Evolutionary conservation across 2,888 invertebrate genomes (phyloP).

Genomic region (Glyphotaelius pellucidus): DNA sequence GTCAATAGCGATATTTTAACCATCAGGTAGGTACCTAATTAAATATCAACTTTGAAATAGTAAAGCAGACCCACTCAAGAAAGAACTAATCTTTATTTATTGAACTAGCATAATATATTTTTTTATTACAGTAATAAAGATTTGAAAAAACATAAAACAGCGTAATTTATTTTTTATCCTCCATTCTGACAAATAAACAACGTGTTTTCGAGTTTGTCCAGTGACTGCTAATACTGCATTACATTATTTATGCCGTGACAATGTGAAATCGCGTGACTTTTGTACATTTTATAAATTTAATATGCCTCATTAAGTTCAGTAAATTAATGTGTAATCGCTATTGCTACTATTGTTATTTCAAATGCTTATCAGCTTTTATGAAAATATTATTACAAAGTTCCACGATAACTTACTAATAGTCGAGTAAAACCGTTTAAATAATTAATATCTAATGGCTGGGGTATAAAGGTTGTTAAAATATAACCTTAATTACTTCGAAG

Average conservation of each 20-base stretch:
- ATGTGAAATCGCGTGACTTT: constrained; percentile 28
- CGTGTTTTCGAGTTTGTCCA: not conserved
- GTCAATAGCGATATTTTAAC: not conserved
- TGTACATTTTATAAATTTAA: constrained; percentile 8
- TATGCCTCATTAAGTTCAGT: not conserved
- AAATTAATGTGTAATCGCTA: constrained; percentile 40
- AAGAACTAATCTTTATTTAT: not conserved
- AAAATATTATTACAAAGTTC: constrained; percentile 30
- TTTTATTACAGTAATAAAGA: not conserved
- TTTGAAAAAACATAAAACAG: not conserved
- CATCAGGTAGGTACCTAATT: not conserved
- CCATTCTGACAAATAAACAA: not conserved
- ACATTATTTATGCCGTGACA: constrained; percentile 6
- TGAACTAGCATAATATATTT: not conserved
- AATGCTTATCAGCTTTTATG: constrained; percentile 20
- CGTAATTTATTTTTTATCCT: not conserved
- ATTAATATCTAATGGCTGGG: not conserved
- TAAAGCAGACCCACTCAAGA: not conserved
- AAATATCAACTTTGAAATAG: not conserved
- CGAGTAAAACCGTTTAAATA: constrained; percentile 15
- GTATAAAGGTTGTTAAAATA: constrained; percentile 15
- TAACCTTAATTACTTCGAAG: constrained; percentile 10
- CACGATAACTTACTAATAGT: not conserved
- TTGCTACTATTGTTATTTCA: constrained; percentile 23
- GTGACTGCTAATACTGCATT: constrained; percentile 21